phyloP scores from a whole-genome alignment of 2,797 vertebrate genomes.

The Psittacula echo region DNA sequence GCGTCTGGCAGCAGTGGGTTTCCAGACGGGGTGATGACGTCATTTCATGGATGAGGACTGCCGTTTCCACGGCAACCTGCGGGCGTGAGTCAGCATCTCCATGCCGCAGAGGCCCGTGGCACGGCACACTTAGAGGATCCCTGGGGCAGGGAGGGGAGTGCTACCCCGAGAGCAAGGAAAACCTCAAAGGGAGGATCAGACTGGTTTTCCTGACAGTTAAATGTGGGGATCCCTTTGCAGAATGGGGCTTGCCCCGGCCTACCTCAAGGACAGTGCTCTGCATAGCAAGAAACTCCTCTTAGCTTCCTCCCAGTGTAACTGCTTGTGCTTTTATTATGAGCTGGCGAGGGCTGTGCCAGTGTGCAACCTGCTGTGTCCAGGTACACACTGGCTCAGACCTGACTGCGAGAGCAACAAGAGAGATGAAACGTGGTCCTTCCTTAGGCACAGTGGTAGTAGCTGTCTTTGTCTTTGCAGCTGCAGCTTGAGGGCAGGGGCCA shows the following conservation, averaged over 20 bases:
- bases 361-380: background rate
- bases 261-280: background rate
- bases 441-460: background rate
- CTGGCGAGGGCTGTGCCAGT: background rate
- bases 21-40: background rate
- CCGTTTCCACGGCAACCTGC: background rate
- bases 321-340: background rate
- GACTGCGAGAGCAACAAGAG: background rate
- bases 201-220: background rate
- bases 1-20: background rate
- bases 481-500: background rate
- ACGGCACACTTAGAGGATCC: fast-evolving
- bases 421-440: background rate
- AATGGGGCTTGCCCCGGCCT: background rate
- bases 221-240: background rate
- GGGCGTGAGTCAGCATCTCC: conserved; percentile 6
- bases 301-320: background rate
- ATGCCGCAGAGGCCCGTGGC: background rate
- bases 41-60: background rate
- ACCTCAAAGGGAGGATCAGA: background rate
- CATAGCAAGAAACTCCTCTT: background rate
- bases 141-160: background rate
- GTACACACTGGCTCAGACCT: background rate
- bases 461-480: background rate
- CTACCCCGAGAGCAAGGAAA: background rate